Conservation (phyloP, 1,140 invertebrate genomes). For the Zelostemma sp. region DNA sequence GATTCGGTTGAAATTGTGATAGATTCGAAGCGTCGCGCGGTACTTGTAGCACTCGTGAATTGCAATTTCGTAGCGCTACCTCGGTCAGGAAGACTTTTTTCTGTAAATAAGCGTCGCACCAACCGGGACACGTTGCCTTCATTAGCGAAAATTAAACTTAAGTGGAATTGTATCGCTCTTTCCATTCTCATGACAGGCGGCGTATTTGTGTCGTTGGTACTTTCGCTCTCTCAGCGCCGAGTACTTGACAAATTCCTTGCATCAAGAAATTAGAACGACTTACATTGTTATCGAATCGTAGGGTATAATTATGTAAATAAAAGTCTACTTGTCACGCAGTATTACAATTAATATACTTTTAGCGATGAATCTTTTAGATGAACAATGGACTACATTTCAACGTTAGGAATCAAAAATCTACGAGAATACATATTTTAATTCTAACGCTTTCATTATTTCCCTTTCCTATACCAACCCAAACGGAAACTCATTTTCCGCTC, state of each 20-base stretch:
- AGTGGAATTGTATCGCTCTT: no score
- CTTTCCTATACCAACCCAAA: no score
- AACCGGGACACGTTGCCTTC: no score
- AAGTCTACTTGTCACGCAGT: conserved; percentile 65
- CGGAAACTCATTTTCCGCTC: not conserved
- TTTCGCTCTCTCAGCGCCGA: not conserved
- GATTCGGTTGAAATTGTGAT: conserved; percentile 60
- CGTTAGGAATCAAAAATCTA: conserved; percentile 25
- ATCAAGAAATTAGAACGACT: conserved; percentile 56
- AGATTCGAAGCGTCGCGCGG: conserved; percentile 42
- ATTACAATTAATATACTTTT: conserved; percentile 65
- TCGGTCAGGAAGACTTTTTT: no score
- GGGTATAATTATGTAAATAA: conserved; percentile 57
- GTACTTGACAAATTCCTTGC: conserved; percentile 47
- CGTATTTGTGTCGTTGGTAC: no score
- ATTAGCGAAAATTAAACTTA: no score
- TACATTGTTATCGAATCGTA: conserved; percentile 59
- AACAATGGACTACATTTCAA: conserved; percentile 57
- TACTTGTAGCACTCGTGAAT: conserved; percentile 28
- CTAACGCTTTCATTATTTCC: conserved; percentile 29
- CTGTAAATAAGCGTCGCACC: no score
- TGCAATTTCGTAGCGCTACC: no score
- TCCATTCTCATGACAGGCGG: no score
- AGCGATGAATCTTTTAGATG: conserved; percentile 53
- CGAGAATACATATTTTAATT: conserved; percentile 54